phyloP scores from a whole-genome alignment of 2,888 invertebrate species.

The Campoplex capitator region DNA sequence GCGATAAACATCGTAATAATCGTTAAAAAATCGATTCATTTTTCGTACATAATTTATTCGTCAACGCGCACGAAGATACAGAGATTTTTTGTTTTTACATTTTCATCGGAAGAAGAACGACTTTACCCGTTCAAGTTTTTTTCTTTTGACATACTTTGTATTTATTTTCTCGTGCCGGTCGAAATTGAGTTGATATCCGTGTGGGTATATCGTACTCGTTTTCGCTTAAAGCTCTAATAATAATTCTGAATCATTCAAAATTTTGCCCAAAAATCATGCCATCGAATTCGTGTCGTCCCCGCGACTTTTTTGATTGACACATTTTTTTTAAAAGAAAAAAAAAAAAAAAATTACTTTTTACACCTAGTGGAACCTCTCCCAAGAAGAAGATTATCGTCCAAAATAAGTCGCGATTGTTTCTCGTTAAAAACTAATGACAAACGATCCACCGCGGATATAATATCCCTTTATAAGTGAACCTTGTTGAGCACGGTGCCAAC shows the following conservation, averaged over 20 bases:
- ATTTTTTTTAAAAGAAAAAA: too few relatives aligned
- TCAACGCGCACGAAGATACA: slow-evolving; percentile 4
- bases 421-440: neutral
- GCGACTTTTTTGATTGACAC: too few relatives aligned
- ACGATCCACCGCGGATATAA: neutral
- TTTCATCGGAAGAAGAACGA: neutral
- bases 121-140: neutral
- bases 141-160: too few relatives aligned
- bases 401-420: neutral
- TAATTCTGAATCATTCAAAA: too few relatives aligned
- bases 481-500: slow-evolving; percentile 72
- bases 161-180: neutral
- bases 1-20: neutral
- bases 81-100: neutral
- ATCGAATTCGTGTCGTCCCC: too few relatives aligned
- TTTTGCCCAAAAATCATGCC: too few relatives aligned
- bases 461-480: slow-evolving; percentile 49
- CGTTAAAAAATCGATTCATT: neutral
- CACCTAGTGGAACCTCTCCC: too few relatives aligned
- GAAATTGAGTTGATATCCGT: neutral
- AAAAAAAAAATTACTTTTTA: too few relatives aligned
- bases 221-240: too few relatives aligned
- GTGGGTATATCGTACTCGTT: neutral
- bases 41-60: slow-evolving; percentile 19
- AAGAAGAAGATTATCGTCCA: too few relatives aligned